Base-by-base conservation (phyloP, 2,113 vertebrate genomes). In the Chaenogobius annularis region DNA sequence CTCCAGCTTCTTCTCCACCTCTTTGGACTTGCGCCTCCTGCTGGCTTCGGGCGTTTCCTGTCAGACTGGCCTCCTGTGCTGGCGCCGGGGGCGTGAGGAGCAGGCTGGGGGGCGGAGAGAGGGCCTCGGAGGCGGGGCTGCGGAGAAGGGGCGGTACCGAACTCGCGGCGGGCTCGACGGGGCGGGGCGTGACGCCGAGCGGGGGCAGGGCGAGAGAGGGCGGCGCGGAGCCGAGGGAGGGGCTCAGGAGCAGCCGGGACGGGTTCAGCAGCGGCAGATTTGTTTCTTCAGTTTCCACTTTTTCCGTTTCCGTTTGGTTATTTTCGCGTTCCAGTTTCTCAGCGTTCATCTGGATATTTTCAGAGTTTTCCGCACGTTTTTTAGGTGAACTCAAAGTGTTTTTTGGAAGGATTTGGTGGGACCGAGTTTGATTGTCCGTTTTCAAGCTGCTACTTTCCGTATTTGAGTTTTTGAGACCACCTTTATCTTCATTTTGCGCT, bases 171-270 rank as follows among this genome's bases (percentile, higher is more conserved):
- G 31, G 26, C 54, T 3, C 11, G 10, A 22, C 20, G 7, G 7
- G 50, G 1, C 35, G 1, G 19, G 61, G 61, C 1, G 61, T 63
- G n/a, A 40, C n/a, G 3, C 61, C 61, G 2, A 63, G 17, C 15
- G 4, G 19, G 0, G 61, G 61, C n/a, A 44, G 61, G 61, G 70
- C 26, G 64, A 62, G 6, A 75, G 87, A 22, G 80, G 85, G 20
- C 82, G 73, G 47, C 23, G 10, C 1, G 78, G 80, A 64, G 80
- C 82, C 43, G 84, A 82, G 19, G 71, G 77, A 22, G 59, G 52
- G 43, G 55, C 75, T 26, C 59, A 66, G 23, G 80, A 70, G 0
- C 79, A 73, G 79, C 68, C 73, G 8, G 23, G 48, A 59, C 63
- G 69, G 4, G 26, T 40, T 40, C 8, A 31, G 1, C 17, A 43